Conservation (phyloP, 1,140 invertebrate genomes). For the Laupala kohalensis region DNA sequence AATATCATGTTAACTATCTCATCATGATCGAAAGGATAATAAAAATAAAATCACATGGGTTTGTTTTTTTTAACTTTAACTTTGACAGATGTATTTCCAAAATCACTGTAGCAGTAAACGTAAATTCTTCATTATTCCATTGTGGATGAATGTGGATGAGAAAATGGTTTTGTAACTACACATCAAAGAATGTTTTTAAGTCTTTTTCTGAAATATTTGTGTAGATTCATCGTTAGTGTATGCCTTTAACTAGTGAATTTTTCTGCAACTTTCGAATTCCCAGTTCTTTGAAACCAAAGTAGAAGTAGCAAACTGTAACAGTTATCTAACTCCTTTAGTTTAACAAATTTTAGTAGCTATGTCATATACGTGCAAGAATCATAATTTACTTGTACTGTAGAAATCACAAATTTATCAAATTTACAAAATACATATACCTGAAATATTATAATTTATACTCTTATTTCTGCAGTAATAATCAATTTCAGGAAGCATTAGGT, state of each 20-base stretch:
- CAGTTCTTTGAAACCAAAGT: not conserved
- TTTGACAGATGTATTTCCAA: not conserved
- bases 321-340: not conserved
- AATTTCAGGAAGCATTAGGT: not conserved
- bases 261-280: not conserved
- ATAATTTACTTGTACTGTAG: not conserved
- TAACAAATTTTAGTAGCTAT: not conserved
- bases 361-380: not conserved
- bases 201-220: not conserved
- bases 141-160: not conserved
- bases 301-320: not conserved
- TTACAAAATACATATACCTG: not conserved
- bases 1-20: too few species aligned
- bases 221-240: not conserved
- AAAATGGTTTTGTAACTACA: not conserved
- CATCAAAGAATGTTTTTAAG: not conserved
- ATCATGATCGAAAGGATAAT: too few species aligned
- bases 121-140: not conserved
- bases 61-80: not conserved
- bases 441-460: too few species aligned
- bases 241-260: not conserved
- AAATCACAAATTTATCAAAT: not conserved
- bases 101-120: not conserved
- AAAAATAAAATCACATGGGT: not conserved
- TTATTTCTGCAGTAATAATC: not conserved